Conservation (phyloP, 53 echinoderm and acorn worm genomes). For the Temnopleurus reevesii region DNA sequence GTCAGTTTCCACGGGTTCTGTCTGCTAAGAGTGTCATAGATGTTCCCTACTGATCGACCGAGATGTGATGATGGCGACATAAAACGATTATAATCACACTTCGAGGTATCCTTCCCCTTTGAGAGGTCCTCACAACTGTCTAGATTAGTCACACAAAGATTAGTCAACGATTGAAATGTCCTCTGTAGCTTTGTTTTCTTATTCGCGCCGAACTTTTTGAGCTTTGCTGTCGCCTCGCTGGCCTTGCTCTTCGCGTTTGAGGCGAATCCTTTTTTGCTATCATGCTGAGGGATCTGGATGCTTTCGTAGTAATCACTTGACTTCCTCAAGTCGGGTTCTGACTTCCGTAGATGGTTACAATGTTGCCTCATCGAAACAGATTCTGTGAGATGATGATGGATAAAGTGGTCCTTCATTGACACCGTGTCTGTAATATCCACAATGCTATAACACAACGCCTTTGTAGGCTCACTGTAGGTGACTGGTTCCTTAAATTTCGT, state of each 20-base stretch:
- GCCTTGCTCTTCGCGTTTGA: slow-evolving; percentile 51
- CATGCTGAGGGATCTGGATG: slow-evolving; percentile 20
- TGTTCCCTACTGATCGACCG: slow-evolving; percentile 47
- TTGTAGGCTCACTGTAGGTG: not conserved
- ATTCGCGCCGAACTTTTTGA: slow-evolving; percentile 52
- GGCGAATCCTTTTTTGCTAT: slow-evolving; percentile 22
- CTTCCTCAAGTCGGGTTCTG: slow-evolving; percentile 48
- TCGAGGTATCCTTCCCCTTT: slow-evolving; percentile 14
- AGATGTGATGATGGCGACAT: slow-evolving; percentile 20
- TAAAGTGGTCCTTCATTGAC: slow-evolving; percentile 7
- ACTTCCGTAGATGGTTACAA: slow-evolving; percentile 24
- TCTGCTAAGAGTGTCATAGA: slow-evolving; percentile 51
- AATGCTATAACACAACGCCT: slow-evolving; percentile 49
- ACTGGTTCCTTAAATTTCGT: not conserved
- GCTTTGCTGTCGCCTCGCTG: slow-evolving; percentile 39
- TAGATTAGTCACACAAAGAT: slow-evolving; percentile 43
- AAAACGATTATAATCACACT: slow-evolving; percentile 36
- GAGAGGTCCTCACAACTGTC: slow-evolving; percentile 59
- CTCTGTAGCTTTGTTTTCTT: slow-evolving; percentile 49
- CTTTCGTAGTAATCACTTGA: slow-evolving; percentile 48
- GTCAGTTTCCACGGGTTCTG: slow-evolving; percentile 55
- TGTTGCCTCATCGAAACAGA: slow-evolving; percentile 8
- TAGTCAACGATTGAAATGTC: slow-evolving; percentile 54
- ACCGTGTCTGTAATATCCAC: slow-evolving; percentile 45
- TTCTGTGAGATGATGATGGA: slow-evolving; percentile 3